phyloP scores from a whole-genome alignment of 2,113 vertebrate species.

The Diphyllodes magnificus region DNA sequence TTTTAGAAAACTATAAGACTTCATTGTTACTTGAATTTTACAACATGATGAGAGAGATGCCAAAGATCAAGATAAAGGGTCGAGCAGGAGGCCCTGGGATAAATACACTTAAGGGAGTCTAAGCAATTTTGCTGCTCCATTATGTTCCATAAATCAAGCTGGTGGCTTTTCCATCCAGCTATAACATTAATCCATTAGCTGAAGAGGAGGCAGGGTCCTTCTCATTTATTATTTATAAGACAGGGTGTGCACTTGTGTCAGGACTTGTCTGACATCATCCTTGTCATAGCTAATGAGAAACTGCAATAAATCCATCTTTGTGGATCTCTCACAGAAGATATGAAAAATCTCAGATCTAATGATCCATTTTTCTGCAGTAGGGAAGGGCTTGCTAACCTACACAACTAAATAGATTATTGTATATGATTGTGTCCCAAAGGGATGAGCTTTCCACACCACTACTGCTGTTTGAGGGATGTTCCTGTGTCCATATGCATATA shows the following conservation, averaged over 20 bases:
- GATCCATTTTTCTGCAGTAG: background rate
- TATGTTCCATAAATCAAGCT: background rate
- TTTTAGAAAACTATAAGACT: background rate
- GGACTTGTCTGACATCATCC: background rate
- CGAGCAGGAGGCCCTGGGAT: background rate
- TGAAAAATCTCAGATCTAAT: background rate
- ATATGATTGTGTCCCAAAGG: background rate
- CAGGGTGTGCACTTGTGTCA: background rate
- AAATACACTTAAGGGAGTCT: background rate
- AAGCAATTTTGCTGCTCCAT: background rate
- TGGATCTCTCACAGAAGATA: background rate
- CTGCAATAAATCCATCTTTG: background rate
- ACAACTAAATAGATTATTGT: background rate
- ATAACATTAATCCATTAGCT: background rate
- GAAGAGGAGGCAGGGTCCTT: background rate
- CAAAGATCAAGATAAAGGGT: background rate
- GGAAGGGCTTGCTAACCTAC: background rate
- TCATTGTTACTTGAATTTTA: background rate
- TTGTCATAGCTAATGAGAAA: constrained; percentile 21
- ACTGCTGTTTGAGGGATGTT: background rate
- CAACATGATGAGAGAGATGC: background rate
- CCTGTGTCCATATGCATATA: accelerated
- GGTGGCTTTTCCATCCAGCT: background rate
- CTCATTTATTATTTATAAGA: constrained; percentile 6
- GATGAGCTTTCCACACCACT: background rate